Evolutionary conservation across 2,888 invertebrate genomes (phyloP).

Genomic region (Galeruca laticollis): DNA sequence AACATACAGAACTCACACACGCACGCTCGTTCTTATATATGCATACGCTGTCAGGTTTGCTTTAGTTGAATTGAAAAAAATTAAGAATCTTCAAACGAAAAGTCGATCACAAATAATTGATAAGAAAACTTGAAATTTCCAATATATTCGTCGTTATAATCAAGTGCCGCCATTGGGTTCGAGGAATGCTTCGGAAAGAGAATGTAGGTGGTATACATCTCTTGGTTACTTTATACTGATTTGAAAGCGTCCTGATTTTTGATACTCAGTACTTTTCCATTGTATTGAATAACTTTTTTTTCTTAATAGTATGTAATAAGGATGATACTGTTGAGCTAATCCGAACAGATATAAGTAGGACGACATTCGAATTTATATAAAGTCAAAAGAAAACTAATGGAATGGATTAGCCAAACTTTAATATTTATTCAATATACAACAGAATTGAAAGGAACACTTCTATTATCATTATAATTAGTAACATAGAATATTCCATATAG

Average conservation of each 20-base stretch:
- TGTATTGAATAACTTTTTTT: neutral
- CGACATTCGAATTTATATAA: neutral
- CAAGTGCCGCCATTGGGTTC: neutral
- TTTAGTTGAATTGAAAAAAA: too few species aligned
- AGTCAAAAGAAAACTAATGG: too few species aligned
- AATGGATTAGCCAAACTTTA: too few species aligned
- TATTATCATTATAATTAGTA: too few species aligned
- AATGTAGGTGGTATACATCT: neutral
- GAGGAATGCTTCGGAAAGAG: neutral
- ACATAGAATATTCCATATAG: too few species aligned
- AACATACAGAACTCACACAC: too few species aligned
- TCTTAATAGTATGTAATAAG: neutral
- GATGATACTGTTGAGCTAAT: neutral
- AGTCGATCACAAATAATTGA: too few species aligned
- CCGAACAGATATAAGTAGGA: neutral
- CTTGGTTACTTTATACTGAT: slow-evolving; percentile 8
- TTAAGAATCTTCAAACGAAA: too few species aligned
- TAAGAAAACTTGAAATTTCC: neutral
- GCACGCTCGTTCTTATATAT: too few species aligned
- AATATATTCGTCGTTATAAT: neutral
- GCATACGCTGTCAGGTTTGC: too few species aligned
- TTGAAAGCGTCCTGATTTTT: slow-evolving; percentile 15
- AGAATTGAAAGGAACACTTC: too few species aligned
- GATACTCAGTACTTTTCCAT: slow-evolving; percentile 9
- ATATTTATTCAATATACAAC: too few species aligned